Evolutionary conservation across 2,888 invertebrate genomes (phyloP).

Genomic region (Bhutanitis thaidina): DNA sequence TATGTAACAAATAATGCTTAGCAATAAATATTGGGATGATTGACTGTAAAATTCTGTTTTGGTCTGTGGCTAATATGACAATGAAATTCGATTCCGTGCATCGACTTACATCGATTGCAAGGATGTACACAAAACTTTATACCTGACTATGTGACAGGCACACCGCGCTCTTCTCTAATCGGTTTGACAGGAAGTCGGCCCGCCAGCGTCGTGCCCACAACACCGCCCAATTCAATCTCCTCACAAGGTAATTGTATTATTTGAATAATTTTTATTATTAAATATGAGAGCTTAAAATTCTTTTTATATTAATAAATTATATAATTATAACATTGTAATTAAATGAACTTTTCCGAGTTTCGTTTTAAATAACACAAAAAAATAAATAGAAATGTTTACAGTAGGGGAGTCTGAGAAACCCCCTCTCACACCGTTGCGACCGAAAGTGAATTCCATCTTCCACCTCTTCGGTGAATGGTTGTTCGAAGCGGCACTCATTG

Average conservation of each 20-base stretch:
- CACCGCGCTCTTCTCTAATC: slow-evolving; percentile 89
- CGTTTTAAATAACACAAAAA: too few species aligned
- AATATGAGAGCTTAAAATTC: too few species aligned
- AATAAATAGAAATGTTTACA: slow-evolving; percentile 51
- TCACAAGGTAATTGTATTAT: slow-evolving; percentile 53
- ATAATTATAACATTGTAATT: too few species aligned
- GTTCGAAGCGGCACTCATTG: slow-evolving; percentile 96
- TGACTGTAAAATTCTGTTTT: too few species aligned
- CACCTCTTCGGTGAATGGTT: slow-evolving; percentile 98
- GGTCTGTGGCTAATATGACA: too few species aligned
- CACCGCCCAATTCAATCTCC: slow-evolving; percentile 81
- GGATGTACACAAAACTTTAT: too few species aligned
- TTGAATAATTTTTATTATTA: background rate
- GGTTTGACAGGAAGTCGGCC: slow-evolving; percentile 87
- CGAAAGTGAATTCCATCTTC: slow-evolving; percentile 96
- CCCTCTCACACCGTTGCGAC: slow-evolving; percentile 87
- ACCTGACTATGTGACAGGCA: slow-evolving; percentile 72
- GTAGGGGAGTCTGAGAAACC: slow-evolving; percentile 82
- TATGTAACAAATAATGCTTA: too few species aligned
- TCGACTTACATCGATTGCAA: too few species aligned
- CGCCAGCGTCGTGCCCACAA: slow-evolving; percentile 82
- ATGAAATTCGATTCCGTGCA: too few species aligned
- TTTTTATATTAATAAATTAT: too few species aligned
- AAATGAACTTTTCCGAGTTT: too few species aligned
- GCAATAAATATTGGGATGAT: too few species aligned